phyloP scores from a whole-genome alignment of 92 coral and sea anemone genomes.

The Epizoanthus stellaris region DNA sequence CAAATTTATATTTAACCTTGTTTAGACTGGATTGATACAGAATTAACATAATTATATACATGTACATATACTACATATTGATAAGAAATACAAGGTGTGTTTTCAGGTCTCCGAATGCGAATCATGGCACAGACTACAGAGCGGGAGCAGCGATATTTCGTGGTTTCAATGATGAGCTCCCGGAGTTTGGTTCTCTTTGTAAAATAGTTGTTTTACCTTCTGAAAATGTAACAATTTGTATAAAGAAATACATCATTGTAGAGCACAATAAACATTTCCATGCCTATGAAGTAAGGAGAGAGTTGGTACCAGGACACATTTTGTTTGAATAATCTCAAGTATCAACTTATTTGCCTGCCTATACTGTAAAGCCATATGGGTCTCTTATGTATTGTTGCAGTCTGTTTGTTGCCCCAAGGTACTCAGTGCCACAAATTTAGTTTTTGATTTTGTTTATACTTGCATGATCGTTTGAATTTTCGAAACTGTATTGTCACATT shows the following conservation, averaged over 20 bases:
- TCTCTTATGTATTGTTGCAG: too few species aligned
- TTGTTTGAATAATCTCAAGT: conserved; percentile 10
- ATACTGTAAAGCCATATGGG: conserved; percentile 39
- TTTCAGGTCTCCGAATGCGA: conserved; percentile 30
- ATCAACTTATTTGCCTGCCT: conserved; percentile 43
- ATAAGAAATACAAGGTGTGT: background rate
- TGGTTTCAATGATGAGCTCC: conserved; percentile 18
- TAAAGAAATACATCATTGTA: conserved; percentile 18
- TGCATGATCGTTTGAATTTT: too few species aligned
- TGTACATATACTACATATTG: too few species aligned
- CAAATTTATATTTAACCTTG: too few species aligned
- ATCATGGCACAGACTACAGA: conserved; percentile 56
- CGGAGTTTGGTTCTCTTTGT: conserved; percentile 42
- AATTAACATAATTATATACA: too few species aligned
- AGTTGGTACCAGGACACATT: conserved; percentile 3
- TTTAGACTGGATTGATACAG: too few species aligned
- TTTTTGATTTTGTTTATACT: too few species aligned
- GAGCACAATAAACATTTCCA: conserved; percentile 36
- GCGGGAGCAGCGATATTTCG: conserved; percentile 41
- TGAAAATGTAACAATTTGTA: conserved; percentile 20
- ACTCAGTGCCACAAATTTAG: too few species aligned
- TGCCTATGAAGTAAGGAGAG: conserved; percentile 38
- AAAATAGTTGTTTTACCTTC: conserved; percentile 34
- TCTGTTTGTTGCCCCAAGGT: too few species aligned
- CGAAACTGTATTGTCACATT: too few species aligned